phyloP scores from a whole-genome alignment of 35 echinoderm and acorn worm genomes.

The Chiridota heheva region DNA sequence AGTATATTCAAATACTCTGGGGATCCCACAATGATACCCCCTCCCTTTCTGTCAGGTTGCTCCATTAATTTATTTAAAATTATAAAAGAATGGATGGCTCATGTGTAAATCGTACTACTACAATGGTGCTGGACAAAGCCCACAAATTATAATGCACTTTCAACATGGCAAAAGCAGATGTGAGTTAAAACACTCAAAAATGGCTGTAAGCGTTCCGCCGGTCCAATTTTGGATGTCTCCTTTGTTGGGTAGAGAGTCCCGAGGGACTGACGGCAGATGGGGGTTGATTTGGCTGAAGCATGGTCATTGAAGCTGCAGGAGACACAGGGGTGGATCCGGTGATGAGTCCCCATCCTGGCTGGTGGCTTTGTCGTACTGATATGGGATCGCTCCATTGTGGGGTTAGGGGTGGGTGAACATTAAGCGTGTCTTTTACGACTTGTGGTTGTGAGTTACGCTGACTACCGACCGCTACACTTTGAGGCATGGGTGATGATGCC shows the following conservation, averaged over 20 bases:
- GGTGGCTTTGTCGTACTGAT: constrained; percentile 55
- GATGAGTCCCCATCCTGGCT: constrained; percentile 65
- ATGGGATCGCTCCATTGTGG: constrained; percentile 98
- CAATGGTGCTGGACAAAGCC: too few relatives aligned
- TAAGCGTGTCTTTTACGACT: constrained; percentile 47
- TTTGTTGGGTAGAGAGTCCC: constrained; percentile 5
- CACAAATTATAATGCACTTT: too few relatives aligned
- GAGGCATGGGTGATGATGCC: constrained; percentile 58
- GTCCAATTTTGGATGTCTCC: constrained; percentile 69
- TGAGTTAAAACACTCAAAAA: too few relatives aligned
- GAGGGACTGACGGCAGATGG: background rate
- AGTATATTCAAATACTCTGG: too few relatives aligned
- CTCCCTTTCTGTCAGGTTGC: too few relatives aligned
- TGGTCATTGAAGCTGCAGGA: constrained; percentile 70
- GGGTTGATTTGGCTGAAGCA: constrained; percentile 12
- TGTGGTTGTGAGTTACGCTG: constrained; percentile 26
- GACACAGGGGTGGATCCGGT: constrained; percentile 87
- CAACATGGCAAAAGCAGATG: too few relatives aligned
- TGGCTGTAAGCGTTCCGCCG: constrained; percentile 73
- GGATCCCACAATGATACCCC: too few relatives aligned
- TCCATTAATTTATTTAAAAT: too few relatives aligned
- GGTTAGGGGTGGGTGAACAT: constrained; percentile 79
- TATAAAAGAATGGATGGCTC: too few relatives aligned
- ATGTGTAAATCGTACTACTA: too few relatives aligned
- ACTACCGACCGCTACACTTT: constrained; percentile 31